Conservation (phyloP, 1,140 invertebrate genomes). For the Drosophila repletoides region DNA sequence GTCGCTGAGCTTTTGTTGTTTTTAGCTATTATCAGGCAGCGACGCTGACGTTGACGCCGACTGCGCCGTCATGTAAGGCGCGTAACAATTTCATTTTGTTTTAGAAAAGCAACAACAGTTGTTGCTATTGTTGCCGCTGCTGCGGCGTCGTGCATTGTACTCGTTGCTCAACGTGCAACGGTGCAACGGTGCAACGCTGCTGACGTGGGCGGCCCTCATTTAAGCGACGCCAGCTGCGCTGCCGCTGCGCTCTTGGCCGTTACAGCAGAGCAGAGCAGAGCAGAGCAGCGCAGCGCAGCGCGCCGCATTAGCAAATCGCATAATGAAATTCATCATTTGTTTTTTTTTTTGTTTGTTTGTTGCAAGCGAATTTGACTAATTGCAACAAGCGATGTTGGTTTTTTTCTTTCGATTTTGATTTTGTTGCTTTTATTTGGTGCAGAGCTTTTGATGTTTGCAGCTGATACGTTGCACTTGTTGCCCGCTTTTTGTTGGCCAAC, state of each 20-base stretch:
- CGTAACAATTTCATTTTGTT: conserved; percentile 66
- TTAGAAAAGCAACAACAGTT: conserved; percentile 45
- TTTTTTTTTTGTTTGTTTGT: conserved; percentile 28
- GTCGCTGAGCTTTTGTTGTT: conserved; percentile 34
- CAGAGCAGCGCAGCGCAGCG: background rate
- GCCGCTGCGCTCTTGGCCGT: conserved; percentile 58
- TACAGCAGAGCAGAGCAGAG: conserved; percentile 7
- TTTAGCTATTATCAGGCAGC: too few relatives aligned
- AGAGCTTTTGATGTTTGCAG: conserved; percentile 52
- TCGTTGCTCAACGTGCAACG: conserved; percentile 37
- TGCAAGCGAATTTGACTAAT: conserved; percentile 67
- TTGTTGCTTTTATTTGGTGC: conserved; percentile 22
- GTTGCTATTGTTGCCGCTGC: conserved; percentile 33
- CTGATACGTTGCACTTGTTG: conserved; percentile 45
- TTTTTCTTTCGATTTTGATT: background rate
- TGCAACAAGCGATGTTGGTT: conserved; percentile 33
- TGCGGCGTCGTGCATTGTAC: conserved; percentile 67
- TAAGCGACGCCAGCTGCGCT: conserved; percentile 9
- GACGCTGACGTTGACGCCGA: conserved; percentile 15
- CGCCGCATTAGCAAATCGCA: conserved; percentile 59
- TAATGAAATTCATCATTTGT: conserved; percentile 45
- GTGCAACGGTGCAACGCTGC: conserved; percentile 16
- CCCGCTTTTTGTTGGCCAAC: conserved; percentile 25
- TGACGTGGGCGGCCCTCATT: conserved; percentile 41
- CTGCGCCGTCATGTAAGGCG: conserved; percentile 44